These are phyloP conservation scores for Amiota minor DNA, from an alignment of 2,888 invertebrate genomes.

Conservation along the genomic window DNA sequence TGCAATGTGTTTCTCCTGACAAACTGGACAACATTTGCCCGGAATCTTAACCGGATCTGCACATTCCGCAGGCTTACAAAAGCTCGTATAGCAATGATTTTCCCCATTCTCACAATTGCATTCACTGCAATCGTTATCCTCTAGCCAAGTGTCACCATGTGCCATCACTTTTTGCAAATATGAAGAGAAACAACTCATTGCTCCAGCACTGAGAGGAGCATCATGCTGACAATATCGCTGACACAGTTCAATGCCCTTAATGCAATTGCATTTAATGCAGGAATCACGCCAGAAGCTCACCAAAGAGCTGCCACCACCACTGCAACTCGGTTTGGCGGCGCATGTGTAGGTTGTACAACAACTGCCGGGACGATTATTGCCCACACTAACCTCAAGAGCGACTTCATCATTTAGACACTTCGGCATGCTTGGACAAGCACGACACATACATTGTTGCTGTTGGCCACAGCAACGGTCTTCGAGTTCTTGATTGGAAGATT, in stretches of 20 bases:
- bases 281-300: conserved; percentile 45
- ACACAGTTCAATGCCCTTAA: conserved; percentile 34
- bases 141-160: conserved; percentile 59
- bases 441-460: conserved; percentile 58
- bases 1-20: conserved; percentile 42
- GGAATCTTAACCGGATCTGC: conserved; percentile 51
- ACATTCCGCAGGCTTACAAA: conserved; percentile 59
- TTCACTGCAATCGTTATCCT: conserved; percentile 55
- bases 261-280: conserved; percentile 64
- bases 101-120: conserved; percentile 59
- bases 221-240: conserved; percentile 11
- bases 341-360: conserved; percentile 74
- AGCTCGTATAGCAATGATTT: conserved; percentile 49
- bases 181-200: conserved; percentile 42
- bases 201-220: conserved; percentile 22
- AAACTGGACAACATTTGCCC: conserved; percentile 66
- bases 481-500: conserved; percentile 29
- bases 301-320: conserved; percentile 57
- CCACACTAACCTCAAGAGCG: conserved; percentile 52
- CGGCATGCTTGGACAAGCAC: conserved; percentile 50
- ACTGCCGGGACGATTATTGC: conserved; percentile 66
- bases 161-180: conserved; percentile 47
- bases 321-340: conserved; percentile 61
- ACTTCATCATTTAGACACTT: conserved; percentile 51
- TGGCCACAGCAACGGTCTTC: conserved; percentile 56